phyloP scores from a whole-genome alignment of 2,797 vertebrate genomes.

The Scolopax bukidnonensis region DNA sequence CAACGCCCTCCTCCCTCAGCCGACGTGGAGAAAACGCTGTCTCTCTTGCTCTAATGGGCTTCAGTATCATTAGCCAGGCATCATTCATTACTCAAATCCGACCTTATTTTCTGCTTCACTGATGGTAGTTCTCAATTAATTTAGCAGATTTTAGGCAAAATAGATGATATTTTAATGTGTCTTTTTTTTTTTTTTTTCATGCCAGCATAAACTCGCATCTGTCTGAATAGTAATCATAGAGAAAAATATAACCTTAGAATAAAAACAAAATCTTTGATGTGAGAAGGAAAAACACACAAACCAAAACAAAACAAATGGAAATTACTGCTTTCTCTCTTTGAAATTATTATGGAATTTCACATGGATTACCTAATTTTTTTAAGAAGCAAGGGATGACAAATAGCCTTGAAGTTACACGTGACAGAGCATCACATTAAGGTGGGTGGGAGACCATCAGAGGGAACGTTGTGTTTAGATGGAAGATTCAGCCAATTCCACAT shows the following conservation, averaged over 20 bases:
- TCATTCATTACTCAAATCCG: slow-evolving; percentile 42
- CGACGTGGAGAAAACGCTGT: neutral
- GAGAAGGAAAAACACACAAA: neutral
- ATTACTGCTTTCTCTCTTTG: neutral
- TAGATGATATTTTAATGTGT: slow-evolving; percentile 20
- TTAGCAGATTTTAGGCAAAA: slow-evolving; percentile 59
- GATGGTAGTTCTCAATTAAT: slow-evolving; percentile 64
- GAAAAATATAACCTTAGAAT: slow-evolving; percentile 19
- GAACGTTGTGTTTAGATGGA: neutral
- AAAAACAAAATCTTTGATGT: neutral
- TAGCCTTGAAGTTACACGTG: neutral
- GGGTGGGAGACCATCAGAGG: neutral
- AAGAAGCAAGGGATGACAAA: neutral
- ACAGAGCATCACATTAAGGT: neutral
- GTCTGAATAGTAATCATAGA: neutral
- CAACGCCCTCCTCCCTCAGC: neutral
- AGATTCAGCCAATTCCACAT: neutral
- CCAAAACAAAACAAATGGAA: neutral
- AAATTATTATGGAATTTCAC: neutral
- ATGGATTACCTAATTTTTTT: neutral
- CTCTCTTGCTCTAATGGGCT: neutral
- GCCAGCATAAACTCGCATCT: neutral
- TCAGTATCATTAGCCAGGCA: slow-evolving; percentile 49
- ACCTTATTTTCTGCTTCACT: slow-evolving; percentile 59
- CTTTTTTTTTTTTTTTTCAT: neutral